Percentiles rank a stretch among this genome's conserved stretches.
Conservation (phyloP, 2,888 invertebrate species). For the Unio delphinus region DNA sequence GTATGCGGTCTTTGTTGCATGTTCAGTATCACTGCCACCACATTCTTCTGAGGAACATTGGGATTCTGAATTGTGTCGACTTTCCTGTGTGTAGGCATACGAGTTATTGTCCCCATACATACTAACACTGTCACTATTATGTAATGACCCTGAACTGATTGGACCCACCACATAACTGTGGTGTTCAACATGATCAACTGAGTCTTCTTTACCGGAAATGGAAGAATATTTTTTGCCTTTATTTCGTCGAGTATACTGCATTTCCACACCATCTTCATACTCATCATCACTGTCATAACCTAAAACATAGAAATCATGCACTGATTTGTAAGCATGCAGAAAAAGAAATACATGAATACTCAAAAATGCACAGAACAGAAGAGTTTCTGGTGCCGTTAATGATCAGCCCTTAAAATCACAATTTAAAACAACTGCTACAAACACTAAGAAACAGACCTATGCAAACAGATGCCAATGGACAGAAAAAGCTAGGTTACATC, state of each 20-base stretch:
- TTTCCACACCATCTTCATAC: slow-evolving; percentile 53
- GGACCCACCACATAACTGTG: slow-evolving; percentile 21
- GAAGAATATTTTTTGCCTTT: slow-evolving; percentile 65
- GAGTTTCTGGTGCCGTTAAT: too few relatives aligned
- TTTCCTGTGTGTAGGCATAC: slow-evolving; percentile 37
- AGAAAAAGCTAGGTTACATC: too few relatives aligned
- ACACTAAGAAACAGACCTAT: too few relatives aligned
- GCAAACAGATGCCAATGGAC: too few relatives aligned
- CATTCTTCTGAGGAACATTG: slow-evolving; percentile 58
- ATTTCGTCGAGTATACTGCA: slow-evolving; percentile 56
- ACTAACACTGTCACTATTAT: slow-evolving; percentile 33
- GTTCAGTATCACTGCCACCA: slow-evolving; percentile 55
- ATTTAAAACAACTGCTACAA: too few relatives aligned
- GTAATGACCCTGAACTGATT: slow-evolving; percentile 13
- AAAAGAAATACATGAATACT: too few relatives aligned
- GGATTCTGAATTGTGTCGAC: slow-evolving; percentile 47
- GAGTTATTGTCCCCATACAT: slow-evolving; percentile 36
- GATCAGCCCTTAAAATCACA: too few relatives aligned
- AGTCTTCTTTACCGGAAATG: slow-evolving; percentile 58
- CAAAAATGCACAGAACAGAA: too few relatives aligned
- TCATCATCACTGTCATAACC: slow-evolving; percentile 69
- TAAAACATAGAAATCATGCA: slow-evolving; percentile 61
- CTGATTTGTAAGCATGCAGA: slow-evolving; percentile 9
- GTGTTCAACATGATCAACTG: slow-evolving; percentile 37
- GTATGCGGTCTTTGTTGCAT: slow-evolving; percentile 52